A percentile compares a stretch with the other conserved stretches of the same genome.
These are phyloP conservation scores for Puffinus mauretanicus DNA, from an alignment of 2,113 vertebrate genomes.

Conservation along the genomic window DNA sequence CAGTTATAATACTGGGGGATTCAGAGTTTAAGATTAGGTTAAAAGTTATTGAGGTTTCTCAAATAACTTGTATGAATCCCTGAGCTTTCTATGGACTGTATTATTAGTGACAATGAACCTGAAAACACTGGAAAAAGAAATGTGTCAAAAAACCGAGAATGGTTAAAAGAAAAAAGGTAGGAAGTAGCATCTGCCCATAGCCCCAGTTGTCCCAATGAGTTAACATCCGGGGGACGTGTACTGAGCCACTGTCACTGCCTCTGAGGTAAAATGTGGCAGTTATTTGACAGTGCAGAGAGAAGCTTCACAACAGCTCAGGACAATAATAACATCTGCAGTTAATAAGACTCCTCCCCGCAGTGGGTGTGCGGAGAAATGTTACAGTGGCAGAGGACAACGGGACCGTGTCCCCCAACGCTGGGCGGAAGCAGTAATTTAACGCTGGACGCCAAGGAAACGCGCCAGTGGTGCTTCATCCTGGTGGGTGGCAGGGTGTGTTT, in stretches of 20 bases:
- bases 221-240: not conserved
- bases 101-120: not conserved
- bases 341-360: not conserved
- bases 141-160: not conserved
- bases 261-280: not conserved
- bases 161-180: not conserved
- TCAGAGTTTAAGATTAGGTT: not conserved
- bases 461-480: not conserved
- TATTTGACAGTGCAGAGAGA: not conserved
- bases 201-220: not conserved
- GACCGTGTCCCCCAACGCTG: rapidly evolving
- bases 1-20: not conserved
- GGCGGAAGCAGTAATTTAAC: not conserved
- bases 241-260: not conserved
- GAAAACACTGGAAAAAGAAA: not conserved
- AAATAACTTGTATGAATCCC: not conserved
- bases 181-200: not conserved
- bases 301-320: not conserved
- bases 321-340: not conserved
- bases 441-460: rapidly evolving
- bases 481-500: not conserved
- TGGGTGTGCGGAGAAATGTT: not conserved
- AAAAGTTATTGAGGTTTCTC: not conserved
- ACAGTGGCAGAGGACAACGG: rapidly evolving
- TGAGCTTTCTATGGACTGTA: not conserved